Evolutionary conservation across 2,888 invertebrate genomes (phyloP).

Genomic region (Celastrina argiolus): DNA sequence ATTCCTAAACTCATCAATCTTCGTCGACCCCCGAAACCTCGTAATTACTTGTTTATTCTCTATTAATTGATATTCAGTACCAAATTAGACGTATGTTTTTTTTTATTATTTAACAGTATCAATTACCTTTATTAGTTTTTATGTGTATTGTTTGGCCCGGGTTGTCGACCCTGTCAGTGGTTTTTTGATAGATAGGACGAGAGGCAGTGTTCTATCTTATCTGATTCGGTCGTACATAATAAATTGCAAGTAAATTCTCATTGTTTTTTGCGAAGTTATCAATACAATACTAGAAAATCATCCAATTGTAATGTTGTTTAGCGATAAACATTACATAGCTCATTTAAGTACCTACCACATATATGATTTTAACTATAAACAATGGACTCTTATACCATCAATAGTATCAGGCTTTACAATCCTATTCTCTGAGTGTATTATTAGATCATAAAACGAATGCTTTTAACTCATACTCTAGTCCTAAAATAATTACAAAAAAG

Average conservation of each 20-base stretch:
- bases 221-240: conserved; percentile 17
- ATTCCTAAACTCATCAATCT: conserved; percentile 57
- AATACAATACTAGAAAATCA: conserved; percentile 2
- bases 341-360: no score
- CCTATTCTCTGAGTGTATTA: no score
- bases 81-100: conserved; percentile 25
- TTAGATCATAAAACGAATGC: no score
- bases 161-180: conserved; percentile 21
- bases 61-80: conserved; percentile 49
- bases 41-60: conserved; percentile 53
- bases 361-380: no score
- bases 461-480: no score
- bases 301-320: background rate
- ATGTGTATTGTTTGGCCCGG: conserved; percentile 20
- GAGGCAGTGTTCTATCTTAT: conserved; percentile 15
- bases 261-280: conserved; percentile 14
- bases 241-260: conserved; percentile 1
- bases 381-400: no score
- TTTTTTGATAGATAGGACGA: conserved; percentile 21
- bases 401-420: no score
- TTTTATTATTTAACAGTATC: conserved; percentile 24
- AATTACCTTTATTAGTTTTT: conserved; percentile 27
- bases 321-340: background rate
- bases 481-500: no score
- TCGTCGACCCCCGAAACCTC: conserved; percentile 40